Evolutionary conservation across 2,113 vertebrate species (phyloP).

Genomic region (Naja naja): DNA sequence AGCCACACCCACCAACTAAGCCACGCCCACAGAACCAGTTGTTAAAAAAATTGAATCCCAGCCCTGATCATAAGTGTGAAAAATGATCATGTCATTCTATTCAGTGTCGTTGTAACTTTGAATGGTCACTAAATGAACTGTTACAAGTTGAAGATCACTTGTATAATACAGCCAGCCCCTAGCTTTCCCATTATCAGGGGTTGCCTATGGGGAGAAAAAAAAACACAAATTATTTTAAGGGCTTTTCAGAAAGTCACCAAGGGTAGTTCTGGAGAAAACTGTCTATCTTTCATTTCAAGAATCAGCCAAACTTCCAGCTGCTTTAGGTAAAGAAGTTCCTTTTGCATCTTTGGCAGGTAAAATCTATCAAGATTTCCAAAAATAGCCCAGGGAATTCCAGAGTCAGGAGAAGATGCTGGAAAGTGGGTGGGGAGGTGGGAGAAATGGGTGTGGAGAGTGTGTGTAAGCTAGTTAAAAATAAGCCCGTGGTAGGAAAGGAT

Average conservation of each 20-base stretch:
- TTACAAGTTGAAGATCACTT: neutral
- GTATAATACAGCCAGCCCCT: neutral
- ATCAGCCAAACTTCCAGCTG: neutral
- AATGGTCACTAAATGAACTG: no score
- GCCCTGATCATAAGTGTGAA: no score
- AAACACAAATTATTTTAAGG: neutral
- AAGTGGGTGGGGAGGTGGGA: neutral
- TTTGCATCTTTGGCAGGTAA: neutral
- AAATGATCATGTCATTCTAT: neutral
- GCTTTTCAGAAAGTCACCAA: neutral
- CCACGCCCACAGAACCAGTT: no score
- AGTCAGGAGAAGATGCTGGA: constrained; percentile 5
- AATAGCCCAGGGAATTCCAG: neutral
- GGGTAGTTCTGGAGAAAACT: neutral
- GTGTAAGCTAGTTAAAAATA: constrained; percentile 11
- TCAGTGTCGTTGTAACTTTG: neutral
- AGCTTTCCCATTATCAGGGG: neutral
- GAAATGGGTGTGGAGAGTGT: neutral
- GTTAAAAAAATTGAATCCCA: no score
- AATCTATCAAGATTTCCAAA: neutral
- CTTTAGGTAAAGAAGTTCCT: neutral
- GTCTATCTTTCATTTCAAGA: neutral
- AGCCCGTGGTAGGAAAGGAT: constrained; percentile 40
- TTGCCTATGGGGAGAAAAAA: neutral
- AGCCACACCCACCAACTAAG: no score